A percentile compares a stretch with the other conserved stretches of the same genome.
These are phyloP conservation scores for Helleia helle DNA, from an alignment of 2,888 invertebrate genomes.

Conservation along the genomic window DNA sequence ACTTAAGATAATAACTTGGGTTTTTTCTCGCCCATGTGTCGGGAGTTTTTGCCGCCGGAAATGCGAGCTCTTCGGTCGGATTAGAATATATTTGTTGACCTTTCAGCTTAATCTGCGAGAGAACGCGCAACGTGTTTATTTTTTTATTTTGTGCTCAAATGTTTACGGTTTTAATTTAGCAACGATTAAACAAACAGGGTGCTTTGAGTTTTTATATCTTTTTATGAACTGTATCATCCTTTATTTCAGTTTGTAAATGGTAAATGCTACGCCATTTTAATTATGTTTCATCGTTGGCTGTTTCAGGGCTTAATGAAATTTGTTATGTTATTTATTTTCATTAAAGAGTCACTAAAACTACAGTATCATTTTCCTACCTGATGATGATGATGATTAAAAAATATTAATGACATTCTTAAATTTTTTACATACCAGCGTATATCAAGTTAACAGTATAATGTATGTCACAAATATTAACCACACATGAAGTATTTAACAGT, in stretches of 20 bases:
- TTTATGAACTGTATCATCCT: background rate
- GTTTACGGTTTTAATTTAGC: background rate
- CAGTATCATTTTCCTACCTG: no score
- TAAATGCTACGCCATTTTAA: background rate
- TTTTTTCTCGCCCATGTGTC: slow-evolving; percentile 69
- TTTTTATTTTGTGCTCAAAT: slow-evolving; percentile 19
- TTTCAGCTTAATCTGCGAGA: slow-evolving; percentile 59
- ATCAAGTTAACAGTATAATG: no score
- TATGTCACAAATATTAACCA: no score
- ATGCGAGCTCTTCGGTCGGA: slow-evolving; percentile 57
- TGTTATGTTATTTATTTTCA: no score
- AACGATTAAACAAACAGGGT: background rate
- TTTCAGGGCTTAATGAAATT: no score
- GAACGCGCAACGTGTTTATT: no score
- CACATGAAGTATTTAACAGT: no score
- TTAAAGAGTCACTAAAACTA: no score
- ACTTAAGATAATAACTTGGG: slow-evolving; percentile 71
- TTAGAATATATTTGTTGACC: slow-evolving; percentile 70
- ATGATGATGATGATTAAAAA: no score
- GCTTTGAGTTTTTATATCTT: background rate
- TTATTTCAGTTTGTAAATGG: background rate
- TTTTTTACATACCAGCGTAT: no score
- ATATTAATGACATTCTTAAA: no score
- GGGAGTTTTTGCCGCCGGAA: slow-evolving; percentile 65
- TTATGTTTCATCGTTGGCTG: background rate